Evolutionary conservation across 2,888 invertebrate species (phyloP).

Genomic region (Temnothorax ravouxi): DNA sequence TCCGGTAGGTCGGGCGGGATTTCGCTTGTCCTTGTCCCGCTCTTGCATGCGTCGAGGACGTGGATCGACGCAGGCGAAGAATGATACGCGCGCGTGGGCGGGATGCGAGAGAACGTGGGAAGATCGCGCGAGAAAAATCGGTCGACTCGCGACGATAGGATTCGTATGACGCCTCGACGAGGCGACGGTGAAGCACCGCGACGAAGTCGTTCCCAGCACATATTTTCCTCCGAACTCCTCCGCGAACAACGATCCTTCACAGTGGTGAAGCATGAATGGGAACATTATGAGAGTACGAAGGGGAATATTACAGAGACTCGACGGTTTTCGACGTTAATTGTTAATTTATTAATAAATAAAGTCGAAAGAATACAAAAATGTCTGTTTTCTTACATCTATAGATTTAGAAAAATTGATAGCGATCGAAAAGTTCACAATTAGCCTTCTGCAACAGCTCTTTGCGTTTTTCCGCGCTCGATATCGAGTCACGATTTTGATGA

Average conservation of each 20-base stretch:
- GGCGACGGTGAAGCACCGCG: constrained; percentile 35
- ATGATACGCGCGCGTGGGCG: constrained; percentile 65
- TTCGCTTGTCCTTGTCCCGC: constrained; percentile 72
- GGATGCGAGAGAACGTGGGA: constrained; percentile 79
- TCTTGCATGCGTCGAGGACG: constrained; percentile 61
- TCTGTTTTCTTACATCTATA: not conserved
- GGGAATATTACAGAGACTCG: not conserved
- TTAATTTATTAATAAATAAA: not conserved
- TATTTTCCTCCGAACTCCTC: not conserved
- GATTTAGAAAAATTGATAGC: not conserved
- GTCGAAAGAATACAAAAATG: not conserved
- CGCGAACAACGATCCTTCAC: not conserved
- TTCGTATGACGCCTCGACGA: constrained; percentile 35
- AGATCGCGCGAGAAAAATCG: constrained; percentile 79
- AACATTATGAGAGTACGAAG: not conserved
- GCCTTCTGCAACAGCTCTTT: not conserved
- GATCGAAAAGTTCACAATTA: not conserved
- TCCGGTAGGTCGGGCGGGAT: constrained; percentile 70
- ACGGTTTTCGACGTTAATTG: not conserved
- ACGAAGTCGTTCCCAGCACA: constrained; percentile 39
- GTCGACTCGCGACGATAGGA: constrained; percentile 57
- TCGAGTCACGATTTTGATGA: constrained; percentile 21
- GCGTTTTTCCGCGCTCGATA: not conserved
- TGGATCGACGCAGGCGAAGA: constrained; percentile 66
- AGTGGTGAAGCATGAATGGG: not conserved